A percentile compares a stretch with the other conserved stretches of the same genome.
Evolutionary conservation across 1,140 invertebrate species (phyloP).

Genomic region (Cherax quadricarinatus): DNA sequence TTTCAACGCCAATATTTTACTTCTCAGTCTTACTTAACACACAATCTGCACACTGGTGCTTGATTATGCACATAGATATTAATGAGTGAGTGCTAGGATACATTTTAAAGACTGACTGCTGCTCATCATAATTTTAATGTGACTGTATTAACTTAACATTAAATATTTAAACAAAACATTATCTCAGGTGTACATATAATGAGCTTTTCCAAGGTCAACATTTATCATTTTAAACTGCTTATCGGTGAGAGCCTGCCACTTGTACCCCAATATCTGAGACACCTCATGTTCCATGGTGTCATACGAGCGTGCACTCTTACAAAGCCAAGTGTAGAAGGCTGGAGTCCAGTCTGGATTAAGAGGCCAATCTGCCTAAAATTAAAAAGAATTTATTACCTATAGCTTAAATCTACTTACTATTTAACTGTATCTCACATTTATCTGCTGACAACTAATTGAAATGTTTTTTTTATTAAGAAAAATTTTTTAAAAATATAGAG

Average conservation of each 20-base stretch:
- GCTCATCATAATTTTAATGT: too few species aligned
- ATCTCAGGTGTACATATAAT: slow-evolving; percentile 23
- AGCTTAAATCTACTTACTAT: too few species aligned
- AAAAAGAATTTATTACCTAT: background rate
- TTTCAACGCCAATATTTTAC: too few species aligned
- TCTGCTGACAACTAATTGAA: too few species aligned
- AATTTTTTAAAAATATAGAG: too few species aligned
- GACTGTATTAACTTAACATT: background rate
- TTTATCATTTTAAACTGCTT: slow-evolving; percentile 81
- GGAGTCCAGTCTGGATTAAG: slow-evolving; percentile 82
- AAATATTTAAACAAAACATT: background rate
- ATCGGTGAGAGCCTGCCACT: slow-evolving; percentile 86
- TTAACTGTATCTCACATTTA: too few species aligned
- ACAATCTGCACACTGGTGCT: too few species aligned
- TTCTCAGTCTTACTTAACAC: too few species aligned
- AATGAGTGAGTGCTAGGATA: too few species aligned
- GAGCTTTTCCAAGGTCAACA: slow-evolving; percentile 69
- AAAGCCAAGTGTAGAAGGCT: slow-evolving; percentile 84
- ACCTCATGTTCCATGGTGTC: slow-evolving; percentile 84
- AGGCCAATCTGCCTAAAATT: slow-evolving; percentile 83
- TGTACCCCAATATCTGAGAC: slow-evolving; percentile 82
- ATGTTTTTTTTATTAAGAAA: too few species aligned
- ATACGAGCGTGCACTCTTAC: slow-evolving; percentile 81
- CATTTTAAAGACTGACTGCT: too few species aligned
- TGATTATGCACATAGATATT: too few species aligned